Base-by-base conservation (phyloP, 2,888 invertebrate genomes). In the Abscondita cerata region DNA sequence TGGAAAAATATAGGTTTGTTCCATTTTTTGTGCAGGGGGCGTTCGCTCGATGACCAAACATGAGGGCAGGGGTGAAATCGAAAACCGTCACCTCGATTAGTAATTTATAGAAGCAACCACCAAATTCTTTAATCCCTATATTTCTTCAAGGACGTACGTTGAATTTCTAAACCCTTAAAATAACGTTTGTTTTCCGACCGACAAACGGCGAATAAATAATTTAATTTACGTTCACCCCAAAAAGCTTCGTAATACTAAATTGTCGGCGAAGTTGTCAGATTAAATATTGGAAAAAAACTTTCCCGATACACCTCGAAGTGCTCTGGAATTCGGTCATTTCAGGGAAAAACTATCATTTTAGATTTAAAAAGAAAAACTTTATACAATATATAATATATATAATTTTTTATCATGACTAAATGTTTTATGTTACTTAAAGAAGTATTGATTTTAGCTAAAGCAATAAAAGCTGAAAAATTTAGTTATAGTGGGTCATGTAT, bases 1-100 rank as follows among this genome's bases (percentile, higher is more conserved):
- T 75, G 71, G 75, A 75, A 74, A 75, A 75, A 74, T 75, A 75
- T 75, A 73, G 74, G 73, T 74, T 76, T 75, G 74, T 75, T 73
- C 74, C 73, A 73, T 74, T 75, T 72, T 71, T 71, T 74, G 69
- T 73, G 72, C 72, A 70, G 71, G 72, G 74, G 73, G 72, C 70
- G 72, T 70, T 70, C 72, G 71, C 71, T 71, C 67, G 70, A 72
- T 72, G 72, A 72, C 72, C 69, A 70, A 69, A 68, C 65, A 61
- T 59, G 64, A 62, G 57, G 57, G 65, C 65, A 64, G 68, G 69
- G 70, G 69, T 60, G 66, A 69, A 71, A 68, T 68, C 70, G 65
- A 70, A 66, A 67, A 63, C 57, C 52, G 55, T 56, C 62, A 41
- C 50, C 62, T 59, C 53, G 53, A 54, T 58, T 54, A 58, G 33